Base-by-base conservation (phyloP, 2,113 vertebrate genomes). In the Gallinago jamesoni region DNA sequence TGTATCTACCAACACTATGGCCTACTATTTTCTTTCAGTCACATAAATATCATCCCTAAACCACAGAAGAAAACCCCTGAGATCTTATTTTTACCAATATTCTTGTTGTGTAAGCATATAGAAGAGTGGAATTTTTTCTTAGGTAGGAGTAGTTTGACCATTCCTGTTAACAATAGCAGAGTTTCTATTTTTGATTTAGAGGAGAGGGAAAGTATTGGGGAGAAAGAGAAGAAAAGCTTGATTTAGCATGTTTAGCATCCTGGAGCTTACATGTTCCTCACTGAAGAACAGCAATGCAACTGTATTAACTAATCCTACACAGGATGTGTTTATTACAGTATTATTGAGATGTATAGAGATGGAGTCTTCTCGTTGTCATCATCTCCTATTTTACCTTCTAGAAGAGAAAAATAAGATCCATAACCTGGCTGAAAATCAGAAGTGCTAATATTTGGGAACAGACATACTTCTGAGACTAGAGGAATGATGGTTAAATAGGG, bases 61-160 rank as follows among this genome's bases (percentile, higher is more conserved):
- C 12, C 28, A 66, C 19, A 60, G 39, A 39, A 39, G 39, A 39
- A 39, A 37, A 1, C 2, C 5, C 12, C 12, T 0, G 2, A 67
- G 31, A 62, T 39, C 23, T 57, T 90, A 28, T 33, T 93, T 91
- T 84, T 52, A 45, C 11, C 72, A 75, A 74, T 74, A 48, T 39
- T 88, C 17, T 81, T 72, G 90, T 66, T 85, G 4, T 66, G 24
- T 73, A 75, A 53, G n/a, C 24, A 10, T 62, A 37, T 10, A 84
- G 43, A 82, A 30, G 6, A 19, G 6, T 75, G 31, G 23, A 45
- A 3, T 70, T 70, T 87, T 83, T 55, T 80, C 55, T 50, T 70
- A 25, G 5, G 4, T 39, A 35, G 1, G 3, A 62, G 30, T 30
- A 14, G 7, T 63, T 81, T 72, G 31, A 28, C 27, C 4, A 33